phyloP scores from a whole-genome alignment of 1,140 invertebrate genomes.

The Helicoverpa armigera region DNA sequence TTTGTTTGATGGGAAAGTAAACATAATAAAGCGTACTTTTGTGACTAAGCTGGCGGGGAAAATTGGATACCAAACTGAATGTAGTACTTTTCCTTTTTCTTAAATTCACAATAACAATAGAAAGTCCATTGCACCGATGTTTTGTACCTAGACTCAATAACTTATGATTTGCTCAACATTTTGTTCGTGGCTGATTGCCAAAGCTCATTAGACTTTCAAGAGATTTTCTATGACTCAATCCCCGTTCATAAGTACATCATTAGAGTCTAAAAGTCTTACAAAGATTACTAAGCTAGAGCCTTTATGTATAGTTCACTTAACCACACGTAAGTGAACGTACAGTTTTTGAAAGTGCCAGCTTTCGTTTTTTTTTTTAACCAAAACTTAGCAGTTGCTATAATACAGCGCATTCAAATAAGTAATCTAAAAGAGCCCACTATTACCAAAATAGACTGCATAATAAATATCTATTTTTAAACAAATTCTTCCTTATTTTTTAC shows the following conservation, averaged over 20 bases:
- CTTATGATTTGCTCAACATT: conserved; percentile 22
- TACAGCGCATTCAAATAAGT: too few relatives aligned
- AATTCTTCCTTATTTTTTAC: too few relatives aligned
- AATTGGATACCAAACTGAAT: too few relatives aligned
- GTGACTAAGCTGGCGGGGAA: not conserved
- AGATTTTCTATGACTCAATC: conserved; percentile 26
- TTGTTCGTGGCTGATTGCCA: conserved; percentile 21
- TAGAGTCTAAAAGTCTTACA: not conserved
- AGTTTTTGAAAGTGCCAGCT: too few relatives aligned
- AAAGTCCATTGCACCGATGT: conserved; percentile 31
- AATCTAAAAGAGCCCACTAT: too few relatives aligned
- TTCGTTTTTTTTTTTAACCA: too few relatives aligned
- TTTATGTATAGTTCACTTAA: too few relatives aligned
- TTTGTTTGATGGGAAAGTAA: not conserved
- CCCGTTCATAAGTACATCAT: conserved; percentile 15
- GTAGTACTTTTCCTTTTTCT: too few relatives aligned
- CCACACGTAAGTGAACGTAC: too few relatives aligned
- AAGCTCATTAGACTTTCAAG: conserved; percentile 16
- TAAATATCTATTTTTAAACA: too few relatives aligned
- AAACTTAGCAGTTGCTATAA: too few relatives aligned
- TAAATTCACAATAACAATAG: conserved; percentile 4
- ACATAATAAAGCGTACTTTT: not conserved
- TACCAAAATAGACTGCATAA: too few relatives aligned
- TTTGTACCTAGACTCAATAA: conserved; percentile 15
- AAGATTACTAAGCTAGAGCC: not conserved